Evolutionary conservation across 2,113 vertebrate species (phyloP).

Genomic region (Arothron firmamentum): DNA sequence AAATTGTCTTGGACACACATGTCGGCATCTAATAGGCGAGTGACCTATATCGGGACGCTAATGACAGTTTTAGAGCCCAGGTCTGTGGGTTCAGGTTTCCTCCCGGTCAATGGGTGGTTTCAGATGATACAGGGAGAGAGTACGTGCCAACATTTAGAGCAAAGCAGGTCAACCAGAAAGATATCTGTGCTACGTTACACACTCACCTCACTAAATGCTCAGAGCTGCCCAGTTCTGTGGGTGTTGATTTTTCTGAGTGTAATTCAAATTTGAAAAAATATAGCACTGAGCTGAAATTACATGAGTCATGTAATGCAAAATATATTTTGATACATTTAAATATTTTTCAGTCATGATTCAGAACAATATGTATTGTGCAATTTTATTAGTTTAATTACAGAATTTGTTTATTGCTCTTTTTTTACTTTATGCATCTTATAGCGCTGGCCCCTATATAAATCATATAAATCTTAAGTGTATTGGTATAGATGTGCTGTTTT

Average conservation of each 20-base stretch:
- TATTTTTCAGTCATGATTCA: too few relatives aligned
- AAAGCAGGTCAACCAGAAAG: slow-evolving; percentile 15
- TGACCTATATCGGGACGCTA: slow-evolving; percentile 11
- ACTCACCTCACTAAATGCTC: not conserved
- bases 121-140: slow-evolving; percentile 10
- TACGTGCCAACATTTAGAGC: slow-evolving; percentile 2
- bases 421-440: not conserved
- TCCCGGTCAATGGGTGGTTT: slow-evolving; percentile 2
- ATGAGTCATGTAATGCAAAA: too few relatives aligned
- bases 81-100: slow-evolving; percentile 21
- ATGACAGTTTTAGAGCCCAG: not conserved
- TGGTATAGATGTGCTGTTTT: slow-evolving; percentile 10
- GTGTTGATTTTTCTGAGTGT: not conserved
- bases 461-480: not conserved
- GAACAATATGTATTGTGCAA: too few relatives aligned
- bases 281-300: too few relatives aligned
- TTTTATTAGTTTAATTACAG: not conserved
- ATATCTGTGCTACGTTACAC: slow-evolving; percentile 13
- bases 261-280: not conserved
- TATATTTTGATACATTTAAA: too few relatives aligned
- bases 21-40: not conserved
- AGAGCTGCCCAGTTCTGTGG: not conserved
- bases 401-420: not conserved
- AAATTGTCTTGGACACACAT: not conserved
- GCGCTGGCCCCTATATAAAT: too few relatives aligned